Percentiles rank a stretch among this genome's conserved stretches.
phyloP scores from a whole-genome alignment of 92 coral and sea anemone genomes.

The Virgularia gustaviana region DNA sequence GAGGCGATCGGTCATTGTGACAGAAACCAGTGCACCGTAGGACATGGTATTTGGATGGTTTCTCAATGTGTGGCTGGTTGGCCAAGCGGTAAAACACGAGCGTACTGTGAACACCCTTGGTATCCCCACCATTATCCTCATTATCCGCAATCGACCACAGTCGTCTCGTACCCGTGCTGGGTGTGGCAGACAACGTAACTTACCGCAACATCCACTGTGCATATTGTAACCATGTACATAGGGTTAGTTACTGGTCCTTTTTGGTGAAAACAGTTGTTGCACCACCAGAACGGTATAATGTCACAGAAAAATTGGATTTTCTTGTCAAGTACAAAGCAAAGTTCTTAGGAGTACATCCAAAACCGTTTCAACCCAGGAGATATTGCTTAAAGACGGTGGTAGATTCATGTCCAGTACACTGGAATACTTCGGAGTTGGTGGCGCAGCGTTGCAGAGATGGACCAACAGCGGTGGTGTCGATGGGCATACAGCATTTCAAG shows the following conservation, averaged over 20 bases:
- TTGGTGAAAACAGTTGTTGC: neutral
- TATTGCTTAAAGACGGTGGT: slow-evolving; percentile 9
- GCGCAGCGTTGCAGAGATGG: slow-evolving; percentile 1
- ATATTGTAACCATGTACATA: slow-evolving; percentile 17
- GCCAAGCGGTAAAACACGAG: slow-evolving; percentile 25
- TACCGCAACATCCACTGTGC: slow-evolving; percentile 45
- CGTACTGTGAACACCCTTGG: slow-evolving; percentile 31
- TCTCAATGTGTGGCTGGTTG: slow-evolving; percentile 38
- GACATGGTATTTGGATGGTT: slow-evolving; percentile 40
- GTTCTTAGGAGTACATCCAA: neutral
- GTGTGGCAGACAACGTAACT: slow-evolving; percentile 7
- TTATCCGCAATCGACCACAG: slow-evolving; percentile 3
- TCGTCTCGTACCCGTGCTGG: slow-evolving; percentile 22
- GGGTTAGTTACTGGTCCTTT: slow-evolving; percentile 5
- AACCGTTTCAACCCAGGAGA: slow-evolving; percentile 18
- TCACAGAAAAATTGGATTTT: slow-evolving; percentile 20
- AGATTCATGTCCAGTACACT: neutral
- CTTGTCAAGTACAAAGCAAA: neutral
- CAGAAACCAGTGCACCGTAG: neutral
- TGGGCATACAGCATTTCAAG: neutral
- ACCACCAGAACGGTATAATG: slow-evolving; percentile 23
- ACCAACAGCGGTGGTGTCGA: neutral
- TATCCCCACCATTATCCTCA: neutral
- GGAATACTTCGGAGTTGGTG: too few species aligned
- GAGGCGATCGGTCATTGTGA: slow-evolving; percentile 10